phyloP scores from a whole-genome alignment of 2,888 invertebrate genomes.

The Caenorhabditis zanzibari region DNA sequence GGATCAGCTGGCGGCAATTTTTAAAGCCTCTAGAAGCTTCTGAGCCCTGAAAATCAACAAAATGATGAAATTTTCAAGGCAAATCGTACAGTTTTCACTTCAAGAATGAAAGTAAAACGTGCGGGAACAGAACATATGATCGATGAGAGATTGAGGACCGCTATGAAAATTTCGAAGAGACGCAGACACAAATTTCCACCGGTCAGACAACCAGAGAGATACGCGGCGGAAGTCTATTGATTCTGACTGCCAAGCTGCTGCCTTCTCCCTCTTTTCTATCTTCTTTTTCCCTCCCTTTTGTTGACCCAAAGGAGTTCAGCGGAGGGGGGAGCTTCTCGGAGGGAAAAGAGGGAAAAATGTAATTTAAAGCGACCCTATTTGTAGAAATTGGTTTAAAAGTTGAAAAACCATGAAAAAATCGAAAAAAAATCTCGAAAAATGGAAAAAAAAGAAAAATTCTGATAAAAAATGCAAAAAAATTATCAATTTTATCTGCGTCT shows the following conservation, averaged over 20 bases:
- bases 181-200: conserved; percentile 38
- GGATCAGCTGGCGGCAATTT: too few species aligned
- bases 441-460: conserved; percentile 4
- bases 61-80: not conserved
- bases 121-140: conserved; percentile 50
- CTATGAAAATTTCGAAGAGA: conserved; percentile 3
- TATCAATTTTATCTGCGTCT: conserved; percentile 30
- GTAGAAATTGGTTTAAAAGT: not conserved
- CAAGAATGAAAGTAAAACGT: conserved; percentile 6
- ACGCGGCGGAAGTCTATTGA: conserved; percentile 40
- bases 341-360: not conserved
- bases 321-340: not conserved
- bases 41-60: not conserved
- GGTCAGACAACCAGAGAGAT: conserved; percentile 38
- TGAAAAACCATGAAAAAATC: not conserved
- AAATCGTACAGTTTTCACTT: conserved; percentile 18
- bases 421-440: not conserved
- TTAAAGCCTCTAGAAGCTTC: too few species aligned
- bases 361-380: not conserved
- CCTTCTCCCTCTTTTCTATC: not conserved
- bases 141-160: not conserved
- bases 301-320: conserved; percentile 9
- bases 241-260: conserved; percentile 25
- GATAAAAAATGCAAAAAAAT: not conserved
- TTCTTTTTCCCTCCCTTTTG: not conserved